Percentiles rank a stretch among this genome's conserved stretches.
phyloP scores from a whole-genome alignment of 1,140 invertebrate genomes.

The Hylaeus volcanicus region DNA sequence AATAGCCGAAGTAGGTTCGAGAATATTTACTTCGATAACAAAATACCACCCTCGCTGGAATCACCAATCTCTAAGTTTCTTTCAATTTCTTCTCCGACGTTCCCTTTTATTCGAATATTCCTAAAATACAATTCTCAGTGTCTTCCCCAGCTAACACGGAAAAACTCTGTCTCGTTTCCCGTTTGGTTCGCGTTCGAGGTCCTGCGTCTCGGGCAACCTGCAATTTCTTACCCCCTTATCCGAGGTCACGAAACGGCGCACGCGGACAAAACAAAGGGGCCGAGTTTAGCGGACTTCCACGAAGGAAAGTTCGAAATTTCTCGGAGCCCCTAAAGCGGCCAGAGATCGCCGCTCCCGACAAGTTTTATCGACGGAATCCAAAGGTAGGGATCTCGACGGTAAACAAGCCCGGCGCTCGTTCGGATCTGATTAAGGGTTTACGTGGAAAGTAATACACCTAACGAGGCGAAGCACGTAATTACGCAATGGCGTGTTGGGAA shows the following conservation, averaged over 20 bases:
- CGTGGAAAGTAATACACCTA: slow-evolving; percentile 76
- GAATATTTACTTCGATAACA: too few relatives aligned
- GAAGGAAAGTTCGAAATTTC: slow-evolving; percentile 50
- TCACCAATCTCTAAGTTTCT: too few relatives aligned
- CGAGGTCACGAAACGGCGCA: slow-evolving; percentile 18
- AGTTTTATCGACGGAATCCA: slow-evolving; percentile 44
- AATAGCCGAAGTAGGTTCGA: too few relatives aligned
- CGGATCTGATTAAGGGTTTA: slow-evolving; percentile 70
- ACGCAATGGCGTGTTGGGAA: slow-evolving; percentile 76
- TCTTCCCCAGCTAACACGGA: too few relatives aligned
- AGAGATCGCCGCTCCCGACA: slow-evolving; percentile 27
- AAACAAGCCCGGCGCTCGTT: slow-evolving; percentile 65
- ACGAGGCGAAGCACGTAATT: slow-evolving; percentile 77
- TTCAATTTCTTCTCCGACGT: too few relatives aligned
- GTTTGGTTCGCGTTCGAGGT: neutral
- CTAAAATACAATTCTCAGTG: too few relatives aligned
- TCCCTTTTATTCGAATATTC: too few relatives aligned
- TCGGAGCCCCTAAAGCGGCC: slow-evolving; percentile 20
- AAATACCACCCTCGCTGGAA: too few relatives aligned
- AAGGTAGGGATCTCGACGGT: slow-evolving; percentile 50
- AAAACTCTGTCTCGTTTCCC: neutral
- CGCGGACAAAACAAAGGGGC: neutral
- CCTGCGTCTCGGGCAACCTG: too few relatives aligned
- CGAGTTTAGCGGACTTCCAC: slow-evolving; percentile 9
- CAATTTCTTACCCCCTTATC: slow-evolving; percentile 12